Evolutionary conservation across 2,113 vertebrate species (phyloP), one percentile per base, ranked within the genome.

Genomic region (Anarrhichthys ocellatus): DNA sequence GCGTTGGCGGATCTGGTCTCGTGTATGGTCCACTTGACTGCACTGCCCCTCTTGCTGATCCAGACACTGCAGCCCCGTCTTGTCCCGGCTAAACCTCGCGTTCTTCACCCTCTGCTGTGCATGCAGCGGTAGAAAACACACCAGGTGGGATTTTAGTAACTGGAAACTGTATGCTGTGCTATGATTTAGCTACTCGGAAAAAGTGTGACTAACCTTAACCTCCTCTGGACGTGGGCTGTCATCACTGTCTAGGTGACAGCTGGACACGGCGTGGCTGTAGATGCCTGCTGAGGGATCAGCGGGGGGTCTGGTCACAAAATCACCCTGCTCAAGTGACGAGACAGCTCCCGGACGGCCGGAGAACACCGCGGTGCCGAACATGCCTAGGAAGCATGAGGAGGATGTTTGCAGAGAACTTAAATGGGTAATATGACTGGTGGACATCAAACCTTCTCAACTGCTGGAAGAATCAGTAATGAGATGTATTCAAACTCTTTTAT

Each of bases 41-140:
- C 52, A 29, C 13, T 63, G 82, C 17, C 38, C 73, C 9, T 93
- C 91, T 64, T 93, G 91, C 73, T 94, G 94, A 82, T 97, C 95
- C 87, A 89, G 94, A 83, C 83, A 92, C 56, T 89, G 96, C 83
- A 82, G 88, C 64, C 91, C 94, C 90, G 95, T 92, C 86, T 95
- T 97, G 10, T 97, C 96, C 80, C 93, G 93, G 38, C 94, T 87
- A 64, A 95, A 95, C 85, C 94, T 96, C 5, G 95, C 93, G 78
- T 96, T 83, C 70, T 93, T 93, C 75, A 92, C 83, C 92, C 93
- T 95, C 46, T 94, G 76, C 97, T 97, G 93, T 13, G 42, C 50
- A 76, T 10, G 20, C 36, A 48, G 72, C 1, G 5, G 17, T 18
- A 69, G 24, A 46, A 85, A 58, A 76, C 10, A 63, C 32, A 66